These are phyloP conservation scores for Pseudopleuronectes americanus DNA, from an alignment of 2,797 vertebrate species.

Conservation along the genomic window DNA sequence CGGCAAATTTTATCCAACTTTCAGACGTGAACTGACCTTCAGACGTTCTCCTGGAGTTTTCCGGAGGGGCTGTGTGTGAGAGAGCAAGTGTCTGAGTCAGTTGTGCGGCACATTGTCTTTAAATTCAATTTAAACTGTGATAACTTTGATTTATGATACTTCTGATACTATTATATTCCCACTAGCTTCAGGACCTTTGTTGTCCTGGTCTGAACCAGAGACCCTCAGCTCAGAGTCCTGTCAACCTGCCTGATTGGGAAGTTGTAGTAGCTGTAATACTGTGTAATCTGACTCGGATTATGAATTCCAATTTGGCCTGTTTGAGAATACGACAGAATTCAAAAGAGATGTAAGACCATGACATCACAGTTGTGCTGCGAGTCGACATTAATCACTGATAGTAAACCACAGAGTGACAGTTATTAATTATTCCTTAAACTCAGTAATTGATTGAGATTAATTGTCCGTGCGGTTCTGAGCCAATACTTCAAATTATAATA, in stretches of 20 bases:
- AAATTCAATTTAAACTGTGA: no score
- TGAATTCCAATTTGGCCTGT: conserved; percentile 18
- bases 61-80: no score
- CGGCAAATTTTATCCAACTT: no score
- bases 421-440: conserved; percentile 30
- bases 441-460: conserved; percentile 46
- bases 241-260: conserved; percentile 37
- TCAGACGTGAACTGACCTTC: no score
- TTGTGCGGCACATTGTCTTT: no score
- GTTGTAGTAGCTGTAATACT: conserved; percentile 14
- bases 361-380: not conserved
- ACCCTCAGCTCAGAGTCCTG: conserved; percentile 10
- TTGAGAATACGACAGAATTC: not conserved
- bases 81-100: no score
- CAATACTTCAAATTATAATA: conserved; percentile 11
- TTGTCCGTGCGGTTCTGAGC: conserved; percentile 36
- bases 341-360: not conserved
- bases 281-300: conserved; percentile 47
- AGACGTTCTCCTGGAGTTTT: no score
- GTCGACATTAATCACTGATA: conserved; percentile 1
- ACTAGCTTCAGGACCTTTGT: not conserved
- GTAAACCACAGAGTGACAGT: conserved; percentile 19
- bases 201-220: not conserved
- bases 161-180: not conserved
- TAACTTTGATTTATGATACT: no score